Conservation (phyloP, 2,888 invertebrate genomes). For the Serrognathus titanus region DNA sequence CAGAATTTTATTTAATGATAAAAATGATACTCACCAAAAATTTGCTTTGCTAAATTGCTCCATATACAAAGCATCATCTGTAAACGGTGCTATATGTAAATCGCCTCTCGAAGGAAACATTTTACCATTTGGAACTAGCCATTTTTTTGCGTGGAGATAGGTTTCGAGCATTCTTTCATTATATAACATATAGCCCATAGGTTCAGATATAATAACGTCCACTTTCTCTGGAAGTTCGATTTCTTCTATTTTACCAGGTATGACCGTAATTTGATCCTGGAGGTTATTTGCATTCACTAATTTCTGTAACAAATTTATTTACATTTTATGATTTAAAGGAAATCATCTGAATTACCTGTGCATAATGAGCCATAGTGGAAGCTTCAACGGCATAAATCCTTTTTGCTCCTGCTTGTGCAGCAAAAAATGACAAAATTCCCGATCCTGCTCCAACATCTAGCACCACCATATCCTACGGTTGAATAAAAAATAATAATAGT, state of each 20-base stretch:
- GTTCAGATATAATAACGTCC: constrained; percentile 97
- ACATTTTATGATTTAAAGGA: background rate
- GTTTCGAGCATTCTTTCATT: constrained; percentile 99
- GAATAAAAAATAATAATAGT: background rate
- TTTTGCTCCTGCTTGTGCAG: constrained; percentile 93
- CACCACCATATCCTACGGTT: constrained; percentile 73
- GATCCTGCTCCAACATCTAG: constrained; percentile 98
- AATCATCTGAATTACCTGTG: constrained; percentile 55
- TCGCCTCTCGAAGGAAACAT: constrained; percentile 98
- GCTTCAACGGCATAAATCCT: constrained; percentile 99
- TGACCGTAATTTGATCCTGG: constrained; percentile 82
- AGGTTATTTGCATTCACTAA: constrained; percentile 88
- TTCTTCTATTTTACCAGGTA: constrained; percentile 98
- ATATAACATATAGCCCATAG: constrained; percentile 99
- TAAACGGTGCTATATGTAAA: constrained; percentile 95
- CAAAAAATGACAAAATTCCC: constrained; percentile 97
- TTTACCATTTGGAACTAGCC: constrained; percentile 87
- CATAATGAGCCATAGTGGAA: constrained; percentile 96
- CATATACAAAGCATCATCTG: constrained; percentile 95
- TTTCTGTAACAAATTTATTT: constrained; percentile 50
- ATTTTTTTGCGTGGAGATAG: constrained; percentile 97
- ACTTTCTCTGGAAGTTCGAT: constrained; percentile 92
- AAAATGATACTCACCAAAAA: constrained; percentile 68
- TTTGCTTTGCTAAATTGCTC: constrained; percentile 98
- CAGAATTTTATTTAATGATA: background rate